Evolutionary conservation across 2,797 vertebrate genomes (phyloP), one percentile per base, ranked within the genome.

Genomic region (Lithobates sylvaticus): DNA sequence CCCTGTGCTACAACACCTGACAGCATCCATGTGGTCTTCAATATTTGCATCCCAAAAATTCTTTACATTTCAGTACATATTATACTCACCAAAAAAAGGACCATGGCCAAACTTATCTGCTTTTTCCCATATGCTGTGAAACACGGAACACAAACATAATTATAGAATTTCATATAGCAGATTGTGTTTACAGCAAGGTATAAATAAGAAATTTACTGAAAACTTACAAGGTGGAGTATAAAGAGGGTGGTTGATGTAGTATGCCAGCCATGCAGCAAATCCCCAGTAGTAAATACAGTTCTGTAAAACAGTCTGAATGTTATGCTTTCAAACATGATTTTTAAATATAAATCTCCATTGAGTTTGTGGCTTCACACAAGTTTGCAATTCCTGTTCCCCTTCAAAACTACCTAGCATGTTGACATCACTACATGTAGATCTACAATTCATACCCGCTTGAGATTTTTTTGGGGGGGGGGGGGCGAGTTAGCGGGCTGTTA

Each of bases 281-380:
- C 95, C 94, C 96, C 96, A 98, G 90, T 97, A 98, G 93, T 97
- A 97, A 15, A 93, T 90, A 89, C 96, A 97, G 89, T 98, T 97
- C 97, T 97, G 91, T 87, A 90, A 89, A 90, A 90, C 29, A 81
- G 13, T 64, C 16, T 13, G 16, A 79, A 39, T 13, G 27, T 50
- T 54, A 54, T 18, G 5, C 23, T 23, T 65, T 26, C 39, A 39
- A 39, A 58, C 36, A 23, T 10, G 42, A 1, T 73, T n/a, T 34
- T 16, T 27, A 32, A 32, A 8, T 32, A 32, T 69, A 69, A 5
- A 15, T 36, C 10, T 44, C 26, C 42, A 68, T 47, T 42, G 69
- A 2, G 4, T 21, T 21, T n/a, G 18, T 39, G 34, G 64, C n/a
- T n/a, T 42, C 12, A 65, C 26, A 76, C 2, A 23, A 54, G 32